A percentile compares a stretch with the other conserved stretches of the same genome.
These are phyloP conservation scores for Carassius auratus DNA, from an alignment of 2,113 vertebrate genomes.

Conservation along the genomic window DNA sequence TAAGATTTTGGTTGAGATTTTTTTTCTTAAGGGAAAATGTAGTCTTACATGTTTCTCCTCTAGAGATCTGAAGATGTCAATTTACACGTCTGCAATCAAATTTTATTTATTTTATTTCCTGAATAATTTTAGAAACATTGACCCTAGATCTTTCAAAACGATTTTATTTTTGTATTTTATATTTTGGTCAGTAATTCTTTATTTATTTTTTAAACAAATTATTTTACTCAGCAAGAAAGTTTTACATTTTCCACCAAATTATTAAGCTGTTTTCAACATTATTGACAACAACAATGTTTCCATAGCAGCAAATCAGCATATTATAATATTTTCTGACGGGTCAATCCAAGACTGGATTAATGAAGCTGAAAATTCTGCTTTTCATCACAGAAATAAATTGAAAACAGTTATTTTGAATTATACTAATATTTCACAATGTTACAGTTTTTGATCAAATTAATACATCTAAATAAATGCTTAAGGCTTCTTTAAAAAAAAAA, in stretches of 20 bases:
- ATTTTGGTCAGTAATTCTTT: neutral
- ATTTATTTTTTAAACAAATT: no score
- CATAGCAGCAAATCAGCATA: no score
- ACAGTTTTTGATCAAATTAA: neutral
- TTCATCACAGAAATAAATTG: neutral
- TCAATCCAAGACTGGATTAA: neutral
- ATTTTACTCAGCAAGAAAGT: neutral
- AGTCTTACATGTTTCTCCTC: neutral
- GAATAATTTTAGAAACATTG: neutral
- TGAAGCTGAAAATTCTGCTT: no score
- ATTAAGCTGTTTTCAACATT: neutral
- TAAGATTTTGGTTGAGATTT: neutral
- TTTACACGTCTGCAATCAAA: neutral
- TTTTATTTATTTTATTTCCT: neutral
- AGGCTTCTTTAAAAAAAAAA: no score
- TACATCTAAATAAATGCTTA: neutral
- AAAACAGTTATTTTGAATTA: neutral
- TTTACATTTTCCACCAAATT: neutral
- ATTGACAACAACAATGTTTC: no score
- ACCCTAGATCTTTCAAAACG: neutral
- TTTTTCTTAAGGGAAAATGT: neutral
- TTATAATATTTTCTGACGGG: no score
- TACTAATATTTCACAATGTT: neutral
- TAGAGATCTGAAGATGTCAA: neutral
- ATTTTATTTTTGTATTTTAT: no score